A percentile compares a stretch with the other conserved stretches of the same genome.
phyloP scores from a whole-genome alignment of 2,888 invertebrate genomes.

The Ceriagrion tenellum region DNA sequence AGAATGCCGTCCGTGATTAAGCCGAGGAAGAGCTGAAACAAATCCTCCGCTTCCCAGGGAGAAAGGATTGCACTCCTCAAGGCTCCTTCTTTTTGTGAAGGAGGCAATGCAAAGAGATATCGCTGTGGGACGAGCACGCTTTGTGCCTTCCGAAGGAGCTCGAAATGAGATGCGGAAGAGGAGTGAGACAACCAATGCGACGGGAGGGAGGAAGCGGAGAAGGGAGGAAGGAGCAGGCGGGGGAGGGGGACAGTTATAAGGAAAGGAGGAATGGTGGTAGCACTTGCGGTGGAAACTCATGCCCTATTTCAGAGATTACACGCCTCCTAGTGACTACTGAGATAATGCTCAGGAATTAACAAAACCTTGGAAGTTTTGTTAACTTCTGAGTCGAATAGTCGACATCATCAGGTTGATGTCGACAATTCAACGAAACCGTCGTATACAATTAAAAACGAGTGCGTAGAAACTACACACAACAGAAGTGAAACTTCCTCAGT shows the following conservation, averaged over 20 bases:
- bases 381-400: no score
- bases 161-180: background rate
- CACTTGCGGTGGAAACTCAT: background rate
- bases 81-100: background rate
- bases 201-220: background rate
- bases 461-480: no score
- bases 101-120: background rate
- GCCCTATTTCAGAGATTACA: background rate
- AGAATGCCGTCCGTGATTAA: background rate
- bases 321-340: background rate
- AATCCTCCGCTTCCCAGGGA: conserved; percentile 14
- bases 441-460: no score
- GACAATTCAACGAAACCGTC: no score
- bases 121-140: background rate
- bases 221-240: no score
- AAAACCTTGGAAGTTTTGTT: no score
- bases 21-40: background rate
- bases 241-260: background rate
- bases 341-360: no score
- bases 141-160: background rate
- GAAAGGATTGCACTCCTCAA: background rate
- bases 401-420: no score
- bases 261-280: background rate
- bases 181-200: background rate
- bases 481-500: no score